Base-by-base conservation (phyloP, 35 echinoderm and acorn worm species). In the Chiridota heheva region DNA sequence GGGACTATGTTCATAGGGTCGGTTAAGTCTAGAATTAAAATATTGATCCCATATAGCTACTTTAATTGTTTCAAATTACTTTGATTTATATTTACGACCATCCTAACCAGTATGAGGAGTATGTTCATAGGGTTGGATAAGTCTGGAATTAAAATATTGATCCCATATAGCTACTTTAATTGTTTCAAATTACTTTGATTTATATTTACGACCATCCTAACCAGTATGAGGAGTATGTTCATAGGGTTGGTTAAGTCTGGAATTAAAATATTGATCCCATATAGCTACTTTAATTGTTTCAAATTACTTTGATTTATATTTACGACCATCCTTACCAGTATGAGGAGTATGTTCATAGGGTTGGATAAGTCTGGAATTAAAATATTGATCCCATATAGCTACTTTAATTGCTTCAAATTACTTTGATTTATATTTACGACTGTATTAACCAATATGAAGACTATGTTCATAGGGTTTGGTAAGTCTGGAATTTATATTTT, bases 101-200 rank as follows among this genome's bases (percentile, higher is more conserved):
- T 56, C 94, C 94, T 18, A 97, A 97, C 42, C 94, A 97, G 65
- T 91, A 97, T 63, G 94, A 97, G 63, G 94, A 97, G 49, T 97
- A 97, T 67, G 94, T 97, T 2, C 94, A 97, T 64, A 87, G 94
- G 86, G 89, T 91, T 7, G 94, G 94, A 85, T 97, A 73, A 81
- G 94, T 71, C 12, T 33, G 15, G 29, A 0, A 5, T 12, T 6
- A 60, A 40, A 24, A 29, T 31, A 22, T 7, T 28, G 36, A 35
- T 40, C 16, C 16, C 16, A n/a, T n/a, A n/a, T n/a, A n/a, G n/a
- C n/a, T n/a, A n/a, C n/a, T n/a, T n/a, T n/a, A n/a, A n/a, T n/a
- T n/a, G n/a, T n/a, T n/a, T n/a, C 84, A 97, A 33, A 71, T 97
- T 36, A 91, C 91, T 34, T 62, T 97, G 33, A 89, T 97, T 0